Evolutionary conservation across 1,140 invertebrate genomes (phyloP), one percentile per base, ranked within the genome.

Genomic region (Neuroterus valhalla): DNA sequence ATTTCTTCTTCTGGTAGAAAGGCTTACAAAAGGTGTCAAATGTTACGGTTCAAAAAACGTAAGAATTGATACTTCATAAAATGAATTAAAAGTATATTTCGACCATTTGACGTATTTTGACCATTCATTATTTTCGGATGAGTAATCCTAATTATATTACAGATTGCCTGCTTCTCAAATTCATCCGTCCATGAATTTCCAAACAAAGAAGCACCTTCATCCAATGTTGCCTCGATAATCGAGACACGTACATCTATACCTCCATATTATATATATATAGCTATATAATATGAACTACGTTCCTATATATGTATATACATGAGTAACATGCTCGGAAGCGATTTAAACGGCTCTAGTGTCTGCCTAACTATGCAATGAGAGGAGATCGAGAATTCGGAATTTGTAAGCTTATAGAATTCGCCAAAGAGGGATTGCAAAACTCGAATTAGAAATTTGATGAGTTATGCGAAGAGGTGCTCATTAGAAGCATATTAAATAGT

Each of bases 321-420:
- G 21, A 52, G 48, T 52, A 19, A 17, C 19, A 52, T 52, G 19
- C 21, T 21, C 48, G 19, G 21, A 52, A 52, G 48, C 48, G 48
- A 52, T 52, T 52, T 52, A 17, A 52, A 52, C 48, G 48, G 48
- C 48, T 52, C 48, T 21, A 17, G 21, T 52, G 48, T 52, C 48
- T 52, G 21, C 48, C 48, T 52, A 52, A 52, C 48, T 48, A 48
- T 48, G 46, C 19, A 48, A 48, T 17, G 46, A 21, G 19, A 52
- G 48, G 48, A 52, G 48, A 52, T 52, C 48, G 48, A 17, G 48
- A 52, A 21, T 52, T 52, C 12, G 48, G 48, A 52, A 52, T 52
- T 52, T 52, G 19, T 11, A 52, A 17, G 48, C 19, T 52, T 10
- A 10, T 21, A 52, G 19, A 52, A 52, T 52, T 23, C 21, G 21